These are phyloP conservation scores for Hydrocynus forskahlii DNA, from an alignment of 2,797 vertebrate species.

Conservation along the genomic window DNA sequence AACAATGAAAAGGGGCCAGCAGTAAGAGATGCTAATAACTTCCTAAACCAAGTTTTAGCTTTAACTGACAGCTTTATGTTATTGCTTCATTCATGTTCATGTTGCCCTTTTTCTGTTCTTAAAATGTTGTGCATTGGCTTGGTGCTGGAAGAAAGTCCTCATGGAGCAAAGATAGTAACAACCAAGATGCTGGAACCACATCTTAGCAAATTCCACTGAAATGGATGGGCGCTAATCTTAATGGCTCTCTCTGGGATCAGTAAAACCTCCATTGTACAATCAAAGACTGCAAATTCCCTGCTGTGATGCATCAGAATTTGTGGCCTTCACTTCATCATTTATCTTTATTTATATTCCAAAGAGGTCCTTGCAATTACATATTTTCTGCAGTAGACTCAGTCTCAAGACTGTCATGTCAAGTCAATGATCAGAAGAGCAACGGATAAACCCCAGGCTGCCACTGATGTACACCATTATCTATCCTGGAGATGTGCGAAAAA, in stretches of 20 bases:
- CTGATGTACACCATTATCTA: constrained; percentile 6
- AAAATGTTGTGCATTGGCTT: too few species aligned
- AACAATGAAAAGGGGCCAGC: too few species aligned
- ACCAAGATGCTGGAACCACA: neutral
- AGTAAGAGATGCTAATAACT: too few species aligned
- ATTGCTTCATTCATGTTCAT: too few species aligned
- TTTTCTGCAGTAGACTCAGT: neutral
- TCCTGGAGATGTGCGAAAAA: constrained; percentile 18
- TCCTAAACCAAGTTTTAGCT: too few species aligned
- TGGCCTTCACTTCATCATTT: neutral
- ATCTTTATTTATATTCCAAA: neutral
- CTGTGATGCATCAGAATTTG: neutral
- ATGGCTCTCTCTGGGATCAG: neutral
- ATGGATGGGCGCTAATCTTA: neutral
- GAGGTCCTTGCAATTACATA: neutral
- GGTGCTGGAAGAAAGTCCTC: neutral
- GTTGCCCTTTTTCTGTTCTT: too few species aligned
- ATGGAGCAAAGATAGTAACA: neutral
- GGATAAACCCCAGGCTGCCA: neutral
- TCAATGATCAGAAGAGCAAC: neutral
- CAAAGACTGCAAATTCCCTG: neutral
- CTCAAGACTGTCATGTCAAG: neutral
- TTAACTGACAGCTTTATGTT: too few species aligned
- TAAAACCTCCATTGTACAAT: neutral
- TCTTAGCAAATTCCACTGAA: neutral